Percentiles rank a stretch among this genome's conserved stretches.
These are phyloP conservation scores for Porites rus DNA, from an alignment of 92 coral and sea anemone genomes.

Conservation along the genomic window DNA sequence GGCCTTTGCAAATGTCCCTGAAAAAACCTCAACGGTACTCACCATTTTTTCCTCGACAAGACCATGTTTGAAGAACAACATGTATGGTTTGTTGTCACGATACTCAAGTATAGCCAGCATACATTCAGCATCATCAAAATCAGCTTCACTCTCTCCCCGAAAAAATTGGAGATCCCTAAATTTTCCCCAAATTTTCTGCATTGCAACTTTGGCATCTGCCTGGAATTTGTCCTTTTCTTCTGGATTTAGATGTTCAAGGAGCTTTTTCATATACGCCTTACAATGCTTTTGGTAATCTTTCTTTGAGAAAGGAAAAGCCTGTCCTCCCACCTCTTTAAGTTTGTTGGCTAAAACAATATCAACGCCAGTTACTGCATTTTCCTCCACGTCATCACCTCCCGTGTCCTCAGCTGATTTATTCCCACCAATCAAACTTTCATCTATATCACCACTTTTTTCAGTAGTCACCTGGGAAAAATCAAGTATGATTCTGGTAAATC, in stretches of 20 bases:
- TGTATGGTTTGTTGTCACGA: conserved; percentile 47
- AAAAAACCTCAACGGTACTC: not conserved
- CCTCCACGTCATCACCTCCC: conserved; percentile 29
- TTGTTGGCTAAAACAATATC: conserved; percentile 23
- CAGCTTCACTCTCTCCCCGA: conserved; percentile 2
- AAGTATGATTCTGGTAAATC: not conserved
- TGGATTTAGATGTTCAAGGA: not conserved
- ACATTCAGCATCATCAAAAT: not conserved
- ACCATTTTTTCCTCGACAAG: conserved; percentile 56
- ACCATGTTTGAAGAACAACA: conserved; percentile 66
- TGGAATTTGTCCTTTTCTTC: conserved; percentile 32
- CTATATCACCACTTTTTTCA: conserved; percentile 25
- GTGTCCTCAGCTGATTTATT: conserved; percentile 73
- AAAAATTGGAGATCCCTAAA: not conserved
- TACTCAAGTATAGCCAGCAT: conserved; percentile 54
- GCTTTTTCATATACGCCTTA: conserved; percentile 8
- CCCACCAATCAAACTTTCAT: conserved; percentile 56
- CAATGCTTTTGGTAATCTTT: conserved; percentile 31
- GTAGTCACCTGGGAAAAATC: conserved; percentile 13
- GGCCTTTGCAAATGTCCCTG: too few relatives aligned
- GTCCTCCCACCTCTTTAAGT: not conserved
- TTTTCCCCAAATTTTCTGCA: not conserved
- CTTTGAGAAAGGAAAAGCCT: not conserved
- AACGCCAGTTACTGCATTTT: conserved; percentile 13
- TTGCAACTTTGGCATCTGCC: not conserved